Percentiles rank a stretch among this genome's conserved stretches.
phyloP scores from a whole-genome alignment of 1,140 invertebrate species.

The Daktulosphaira vitifoliae region DNA sequence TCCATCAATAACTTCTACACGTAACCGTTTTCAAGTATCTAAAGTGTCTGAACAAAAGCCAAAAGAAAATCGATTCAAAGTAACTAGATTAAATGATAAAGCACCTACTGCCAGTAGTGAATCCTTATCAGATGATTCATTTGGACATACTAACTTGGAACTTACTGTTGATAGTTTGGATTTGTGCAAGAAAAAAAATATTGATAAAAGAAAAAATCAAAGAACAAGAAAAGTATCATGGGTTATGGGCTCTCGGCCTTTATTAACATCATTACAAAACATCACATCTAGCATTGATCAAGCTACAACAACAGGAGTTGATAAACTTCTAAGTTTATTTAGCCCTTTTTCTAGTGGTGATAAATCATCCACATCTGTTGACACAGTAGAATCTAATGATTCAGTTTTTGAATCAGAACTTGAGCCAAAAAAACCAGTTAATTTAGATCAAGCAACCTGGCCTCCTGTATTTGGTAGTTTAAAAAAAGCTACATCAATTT shows the following conservation, averaged over 20 bases:
- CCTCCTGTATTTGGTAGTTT: constrained; percentile 24
- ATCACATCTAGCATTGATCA: constrained; percentile 20
- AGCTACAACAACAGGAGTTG: constrained; percentile 12
- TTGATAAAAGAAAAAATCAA: constrained; percentile 17
- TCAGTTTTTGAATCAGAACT: constrained; percentile 21
- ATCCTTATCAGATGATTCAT: constrained; percentile 26
- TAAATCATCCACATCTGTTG: constrained; percentile 15
- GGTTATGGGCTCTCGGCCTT: constrained; percentile 24
- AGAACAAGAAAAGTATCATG: constrained; percentile 26
- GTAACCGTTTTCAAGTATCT: constrained; percentile 39
- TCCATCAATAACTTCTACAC: constrained; percentile 45
- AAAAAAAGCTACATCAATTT: constrained; percentile 24
- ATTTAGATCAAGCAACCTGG: constrained; percentile 25
- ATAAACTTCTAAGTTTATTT: constrained; percentile 15
- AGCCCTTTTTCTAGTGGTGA: constrained; percentile 25
- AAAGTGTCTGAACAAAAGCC: constrained; percentile 35
- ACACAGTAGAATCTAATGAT: constrained; percentile 20
- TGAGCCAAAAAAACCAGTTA: constrained; percentile 26
- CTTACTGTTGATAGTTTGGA: constrained; percentile 21
- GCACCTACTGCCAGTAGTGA: constrained; percentile 25
- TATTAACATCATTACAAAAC: constrained; percentile 23
- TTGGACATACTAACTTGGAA: constrained; percentile 22
- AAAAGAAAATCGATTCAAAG: constrained; percentile 28
- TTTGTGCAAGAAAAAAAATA: constrained; percentile 29
- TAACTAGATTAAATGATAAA: constrained; percentile 26